Evolutionary conservation across 2,797 vertebrate species (phyloP).

Genomic region (Acipenser ruthenus): DNA sequence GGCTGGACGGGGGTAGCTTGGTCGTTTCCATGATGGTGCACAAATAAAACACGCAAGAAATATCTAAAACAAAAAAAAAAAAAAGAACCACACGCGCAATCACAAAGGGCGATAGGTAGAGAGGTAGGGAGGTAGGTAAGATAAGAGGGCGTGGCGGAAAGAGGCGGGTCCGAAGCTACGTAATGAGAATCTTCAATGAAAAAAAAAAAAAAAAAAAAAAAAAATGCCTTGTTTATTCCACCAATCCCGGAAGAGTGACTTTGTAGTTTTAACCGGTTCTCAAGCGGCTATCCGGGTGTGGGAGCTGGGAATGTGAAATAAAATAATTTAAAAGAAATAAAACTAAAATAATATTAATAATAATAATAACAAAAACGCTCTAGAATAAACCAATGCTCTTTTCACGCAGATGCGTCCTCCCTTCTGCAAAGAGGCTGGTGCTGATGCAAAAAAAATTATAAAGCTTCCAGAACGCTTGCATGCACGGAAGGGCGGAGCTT

Average conservation of each 20-base stretch:
- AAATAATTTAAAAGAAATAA: no score
- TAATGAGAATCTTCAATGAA: slow-evolving; percentile 20
- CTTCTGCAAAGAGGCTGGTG: no score
- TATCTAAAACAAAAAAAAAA: slow-evolving; percentile 14
- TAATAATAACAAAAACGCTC: slow-evolving; percentile 16
- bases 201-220: not conserved
- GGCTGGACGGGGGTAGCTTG: slow-evolving; percentile 80
- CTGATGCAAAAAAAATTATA: no score
- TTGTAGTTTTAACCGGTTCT: no score
- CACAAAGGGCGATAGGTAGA: slow-evolving; percentile 13
- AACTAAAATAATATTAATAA: no score
- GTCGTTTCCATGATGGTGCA: slow-evolving; percentile 47
- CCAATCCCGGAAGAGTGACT: no score
- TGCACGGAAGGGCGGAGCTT: no score
- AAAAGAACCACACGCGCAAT: slow-evolving; percentile 19
- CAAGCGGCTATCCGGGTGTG: no score
- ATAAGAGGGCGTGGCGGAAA: no score
- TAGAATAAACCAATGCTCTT: slow-evolving; percentile 25
- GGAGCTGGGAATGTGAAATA: no score
- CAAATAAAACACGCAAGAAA: slow-evolving; percentile 2
- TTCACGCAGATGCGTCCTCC: not conserved
- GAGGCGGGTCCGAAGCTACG: slow-evolving; percentile 2
- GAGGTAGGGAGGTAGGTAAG: not conserved
- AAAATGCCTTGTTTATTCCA: no score
- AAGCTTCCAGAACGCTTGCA: no score